Evolutionary conservation across 2,113 vertebrate genomes (phyloP).

Genomic region (Phycodurus eques): DNA sequence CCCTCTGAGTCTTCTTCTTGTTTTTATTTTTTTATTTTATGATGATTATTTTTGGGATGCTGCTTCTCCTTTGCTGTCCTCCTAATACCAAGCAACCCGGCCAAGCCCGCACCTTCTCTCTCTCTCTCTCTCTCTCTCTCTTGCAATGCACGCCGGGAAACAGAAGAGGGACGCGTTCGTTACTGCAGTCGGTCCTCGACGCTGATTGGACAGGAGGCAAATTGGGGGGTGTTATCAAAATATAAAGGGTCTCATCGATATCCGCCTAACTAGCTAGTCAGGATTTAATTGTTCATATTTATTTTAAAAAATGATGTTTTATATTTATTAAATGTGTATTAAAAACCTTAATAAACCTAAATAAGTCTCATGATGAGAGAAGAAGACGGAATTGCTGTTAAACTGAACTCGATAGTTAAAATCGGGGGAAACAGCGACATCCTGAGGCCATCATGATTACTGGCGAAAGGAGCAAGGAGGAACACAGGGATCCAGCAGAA

Average conservation of each 20-base stretch:
- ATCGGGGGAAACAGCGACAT: neutral
- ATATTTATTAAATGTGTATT: no score
- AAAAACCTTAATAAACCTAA: neutral
- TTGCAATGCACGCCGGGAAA: conserved; percentile 74
- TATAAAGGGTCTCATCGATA: neutral
- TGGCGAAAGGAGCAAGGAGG: neutral
- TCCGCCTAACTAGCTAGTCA: no score
- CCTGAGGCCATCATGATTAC: neutral
- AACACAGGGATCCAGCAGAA: neutral
- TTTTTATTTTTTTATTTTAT: neutral
- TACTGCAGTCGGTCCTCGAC: conserved; percentile 31
- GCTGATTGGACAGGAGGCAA: conserved; percentile 31
- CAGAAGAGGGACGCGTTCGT: conserved; percentile 31
- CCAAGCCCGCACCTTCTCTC: conserved; percentile 14
- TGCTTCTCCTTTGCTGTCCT: conserved; percentile 38
- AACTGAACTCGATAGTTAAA: neutral
- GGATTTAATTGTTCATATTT: no score
- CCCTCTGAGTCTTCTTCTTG: conserved; percentile 18
- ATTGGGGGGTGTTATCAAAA: conserved; percentile 4
- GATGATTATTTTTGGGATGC: neutral
- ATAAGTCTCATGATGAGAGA: neutral
- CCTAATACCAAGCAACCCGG: conserved; percentile 33
- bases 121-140: conserved; percentile 18
- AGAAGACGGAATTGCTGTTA: neutral
- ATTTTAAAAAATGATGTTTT: no score